A percentile compares a stretch with the other conserved stretches of the same genome.
Conservation (phyloP, 2,113 vertebrate genomes). For the Oenanthe melanoleuca region DNA sequence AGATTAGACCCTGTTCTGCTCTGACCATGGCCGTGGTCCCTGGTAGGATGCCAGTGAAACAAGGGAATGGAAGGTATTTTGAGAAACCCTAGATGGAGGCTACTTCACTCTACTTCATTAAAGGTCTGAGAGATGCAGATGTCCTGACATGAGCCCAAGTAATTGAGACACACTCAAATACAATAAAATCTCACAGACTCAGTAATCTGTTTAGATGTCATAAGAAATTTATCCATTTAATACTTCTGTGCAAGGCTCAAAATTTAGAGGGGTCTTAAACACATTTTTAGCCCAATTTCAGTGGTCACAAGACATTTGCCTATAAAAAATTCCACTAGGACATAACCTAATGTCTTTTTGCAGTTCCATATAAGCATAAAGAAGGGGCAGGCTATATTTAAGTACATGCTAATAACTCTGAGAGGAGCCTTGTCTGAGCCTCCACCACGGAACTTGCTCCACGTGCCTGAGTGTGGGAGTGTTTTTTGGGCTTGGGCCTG, state of each 20-base stretch:
- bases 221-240: not conserved
- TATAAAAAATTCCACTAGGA: not conserved
- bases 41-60: not conserved
- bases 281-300: not conserved
- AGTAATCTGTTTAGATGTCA: not conserved
- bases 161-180: not conserved
- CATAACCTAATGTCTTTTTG: not conserved
- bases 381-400: not conserved
- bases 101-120: not conserved
- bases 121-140: not conserved
- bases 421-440: not conserved
- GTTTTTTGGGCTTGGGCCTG: not conserved
- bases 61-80: not conserved
- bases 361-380: not conserved
- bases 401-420: fast-evolving
- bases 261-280: not conserved
- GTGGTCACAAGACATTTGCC: not conserved
- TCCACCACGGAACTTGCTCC: not conserved
- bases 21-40: not conserved
- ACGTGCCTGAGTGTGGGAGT: fast-evolving
- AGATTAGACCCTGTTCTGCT: fast-evolving
- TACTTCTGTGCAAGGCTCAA: not conserved
- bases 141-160: not conserved
- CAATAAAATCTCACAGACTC: not conserved
- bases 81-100: not conserved